Evolutionary conservation across 2,797 vertebrate genomes (phyloP), one percentile per base, ranked within the genome.

Genomic region (Perodicticus potto): DNA sequence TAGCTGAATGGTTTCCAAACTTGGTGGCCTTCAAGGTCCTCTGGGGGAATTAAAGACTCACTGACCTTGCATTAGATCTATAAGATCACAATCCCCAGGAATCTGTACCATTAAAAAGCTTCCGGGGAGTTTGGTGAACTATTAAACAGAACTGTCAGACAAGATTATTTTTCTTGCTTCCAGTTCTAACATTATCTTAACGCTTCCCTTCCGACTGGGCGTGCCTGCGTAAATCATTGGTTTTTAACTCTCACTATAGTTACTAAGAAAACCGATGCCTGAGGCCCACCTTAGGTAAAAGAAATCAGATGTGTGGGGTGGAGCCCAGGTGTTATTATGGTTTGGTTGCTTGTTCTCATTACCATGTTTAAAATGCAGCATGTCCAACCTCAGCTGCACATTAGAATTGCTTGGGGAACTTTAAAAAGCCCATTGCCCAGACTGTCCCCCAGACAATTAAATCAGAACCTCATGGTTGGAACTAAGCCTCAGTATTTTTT

Each of bases 341-440:
- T 40, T 89, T 89, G 20, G 34, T 91, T 70, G n/a, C 23, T n/a
- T 72, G 34, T 82, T 85, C 80, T 59, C 55, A 78, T 76, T 34
- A 34, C n/a, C 57, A 61, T 93, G 73, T 87, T 95, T 89, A 70
- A 83, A 96, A 95, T 13, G 6, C 74, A 45, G 29, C 14, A 16
- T 45, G 45, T 87, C 80, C 14, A 67, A 73, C 72, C 22, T 81
- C n/a, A 40, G 53, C 45, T 89, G 57, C 57, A 78, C 9, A 25
- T 80, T 45, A n/a, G 53, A 86, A 74, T 83, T 77, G 69, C 25
- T 29, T 69, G 37, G 69, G 32, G 82, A 53, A 32, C 53, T 87
- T 93, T 59, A 1, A 67, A 61, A 92, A 77, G 81, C 40, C 55
- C 32, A 34, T 43, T 32, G 53, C 12, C 37, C 37, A 45, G 53